A percentile compares a stretch with the other conserved stretches of the same genome.
Conservation (phyloP, 2,888 invertebrate genomes). For the Sceliomorpha sp. region DNA sequence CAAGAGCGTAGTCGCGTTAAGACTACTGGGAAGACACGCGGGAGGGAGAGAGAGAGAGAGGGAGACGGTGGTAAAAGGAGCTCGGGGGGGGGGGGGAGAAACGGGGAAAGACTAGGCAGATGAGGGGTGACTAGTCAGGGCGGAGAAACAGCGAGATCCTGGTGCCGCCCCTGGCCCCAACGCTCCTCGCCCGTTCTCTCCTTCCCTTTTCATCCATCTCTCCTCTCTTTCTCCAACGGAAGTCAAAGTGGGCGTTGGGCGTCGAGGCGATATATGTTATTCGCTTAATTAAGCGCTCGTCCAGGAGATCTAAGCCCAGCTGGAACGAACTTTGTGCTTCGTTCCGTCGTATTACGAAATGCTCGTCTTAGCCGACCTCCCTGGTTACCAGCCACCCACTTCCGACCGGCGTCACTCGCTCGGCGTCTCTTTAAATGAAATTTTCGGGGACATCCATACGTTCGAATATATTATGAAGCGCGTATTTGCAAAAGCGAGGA, state of each 20-base stretch:
- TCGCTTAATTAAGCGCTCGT: constrained; percentile 78
- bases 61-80: not conserved
- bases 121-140: too few relatives aligned
- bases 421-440: constrained; percentile 44
- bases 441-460: constrained; percentile 47
- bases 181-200: too few relatives aligned
- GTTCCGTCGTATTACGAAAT: constrained; percentile 47
- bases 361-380: constrained; percentile 50
- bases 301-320: constrained; percentile 63
- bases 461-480: constrained; percentile 45
- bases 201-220: too few relatives aligned
- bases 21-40: not conserved
- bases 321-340: constrained; percentile 61
- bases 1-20: constrained; percentile 11
- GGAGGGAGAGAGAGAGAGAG: too few relatives aligned
- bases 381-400: not conserved
- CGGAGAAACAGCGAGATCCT: constrained; percentile 3
- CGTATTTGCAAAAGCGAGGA: constrained; percentile 34
- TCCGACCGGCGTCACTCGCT: constrained; percentile 31
- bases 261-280: constrained; percentile 73
- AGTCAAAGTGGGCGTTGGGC: constrained; percentile 61
- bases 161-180: constrained; percentile 19
- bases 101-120: not conserved
- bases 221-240: constrained; percentile 37
- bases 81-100: constrained; percentile 15